These are phyloP conservation scores for Macrotus californicus DNA, from an alignment of 2,113 vertebrate species.

Conservation along the genomic window DNA sequence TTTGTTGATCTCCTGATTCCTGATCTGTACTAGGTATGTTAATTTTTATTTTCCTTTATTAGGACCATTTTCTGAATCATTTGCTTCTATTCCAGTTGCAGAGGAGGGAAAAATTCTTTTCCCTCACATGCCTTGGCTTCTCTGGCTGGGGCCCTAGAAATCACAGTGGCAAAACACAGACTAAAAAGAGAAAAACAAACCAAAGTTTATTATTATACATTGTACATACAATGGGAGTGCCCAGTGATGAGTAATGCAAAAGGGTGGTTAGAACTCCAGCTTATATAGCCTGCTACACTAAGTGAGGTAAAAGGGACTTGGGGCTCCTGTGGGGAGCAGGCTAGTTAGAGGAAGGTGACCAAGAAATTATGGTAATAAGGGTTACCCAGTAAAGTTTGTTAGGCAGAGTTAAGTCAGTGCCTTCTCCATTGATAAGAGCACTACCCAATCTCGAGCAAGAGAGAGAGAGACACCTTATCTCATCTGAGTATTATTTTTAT, in stretches of 20 bases:
- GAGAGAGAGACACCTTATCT: background rate
- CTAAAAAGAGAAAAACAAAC: background rate
- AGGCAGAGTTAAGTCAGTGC: background rate
- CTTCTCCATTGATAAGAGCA: background rate
- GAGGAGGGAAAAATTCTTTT: background rate
- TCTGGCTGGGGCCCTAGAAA: background rate
- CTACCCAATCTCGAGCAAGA: background rate
- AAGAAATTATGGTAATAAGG: background rate
- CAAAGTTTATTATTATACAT: background rate
- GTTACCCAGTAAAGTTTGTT: background rate
- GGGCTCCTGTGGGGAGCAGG: background rate
- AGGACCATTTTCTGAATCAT: background rate
- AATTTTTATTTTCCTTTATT: background rate
- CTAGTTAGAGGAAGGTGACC: background rate
- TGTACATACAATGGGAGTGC: background rate
- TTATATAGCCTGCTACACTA: background rate
- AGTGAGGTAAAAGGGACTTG: background rate
- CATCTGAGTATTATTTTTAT: too few species aligned
- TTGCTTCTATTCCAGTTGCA: background rate
- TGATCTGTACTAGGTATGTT: background rate
- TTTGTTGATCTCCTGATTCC: background rate
- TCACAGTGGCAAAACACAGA: background rate
- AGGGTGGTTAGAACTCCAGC: background rate
- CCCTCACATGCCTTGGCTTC: background rate
- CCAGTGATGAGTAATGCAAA: background rate